A percentile compares a stretch with the other conserved stretches of the same genome.
phyloP scores from a whole-genome alignment of 1,140 invertebrate species.

The Eumaeus atala region DNA sequence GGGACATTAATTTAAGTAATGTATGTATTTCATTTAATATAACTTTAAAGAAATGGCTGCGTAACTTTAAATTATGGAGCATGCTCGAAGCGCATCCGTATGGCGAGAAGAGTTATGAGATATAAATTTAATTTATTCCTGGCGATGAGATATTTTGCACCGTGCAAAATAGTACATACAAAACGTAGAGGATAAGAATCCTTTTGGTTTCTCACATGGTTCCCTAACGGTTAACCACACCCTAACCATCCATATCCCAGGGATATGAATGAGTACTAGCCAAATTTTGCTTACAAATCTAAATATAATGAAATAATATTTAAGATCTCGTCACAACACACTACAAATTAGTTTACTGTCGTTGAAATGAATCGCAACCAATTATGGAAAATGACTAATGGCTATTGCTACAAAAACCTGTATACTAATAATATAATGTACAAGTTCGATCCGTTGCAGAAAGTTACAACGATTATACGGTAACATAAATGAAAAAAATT shows the following conservation, averaged over 20 bases:
- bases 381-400: no score
- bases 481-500: no score
- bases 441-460: no score
- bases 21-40: conserved; percentile 7
- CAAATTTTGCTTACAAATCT: not conserved
- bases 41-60: conserved; percentile 7
- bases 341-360: not conserved
- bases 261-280: conserved; percentile 3
- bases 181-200: conserved; percentile 63
- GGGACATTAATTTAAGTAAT: conserved; percentile 3
- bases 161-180: conserved; percentile 78
- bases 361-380: no score
- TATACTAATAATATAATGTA: no score
- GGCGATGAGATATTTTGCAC: conserved; percentile 43
- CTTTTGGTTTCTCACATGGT: conserved; percentile 73
- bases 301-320: not conserved
- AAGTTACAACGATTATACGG: no score
- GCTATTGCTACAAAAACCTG: no score
- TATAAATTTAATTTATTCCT: conserved; percentile 10
- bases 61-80: conserved; percentile 7
- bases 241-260: conserved; percentile 16
- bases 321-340: conserved; percentile 5
- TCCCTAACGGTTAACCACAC: conserved; percentile 52
- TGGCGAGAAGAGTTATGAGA: conserved; percentile 18
- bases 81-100: conserved; percentile 23